These are phyloP conservation scores for Psittacula cyanocephala DNA, from an alignment of 2,113 vertebrate species.

Conservation along the genomic window DNA sequence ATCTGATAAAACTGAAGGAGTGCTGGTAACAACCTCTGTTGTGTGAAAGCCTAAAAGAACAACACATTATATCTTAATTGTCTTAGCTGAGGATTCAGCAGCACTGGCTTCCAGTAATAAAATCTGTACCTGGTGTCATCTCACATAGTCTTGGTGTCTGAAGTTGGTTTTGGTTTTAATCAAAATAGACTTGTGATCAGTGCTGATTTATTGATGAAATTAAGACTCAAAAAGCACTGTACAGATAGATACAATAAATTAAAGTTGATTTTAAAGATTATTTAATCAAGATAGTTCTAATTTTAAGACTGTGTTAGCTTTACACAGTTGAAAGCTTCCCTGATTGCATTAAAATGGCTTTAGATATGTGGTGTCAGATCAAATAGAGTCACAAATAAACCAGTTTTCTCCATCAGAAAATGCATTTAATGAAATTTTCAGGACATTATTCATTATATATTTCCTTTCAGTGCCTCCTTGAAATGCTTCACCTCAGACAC, in stretches of 20 bases:
- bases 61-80: background rate
- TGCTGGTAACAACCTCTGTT: background rate
- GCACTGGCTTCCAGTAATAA: background rate
- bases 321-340: background rate
- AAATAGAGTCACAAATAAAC: background rate
- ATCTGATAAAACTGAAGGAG: background rate
- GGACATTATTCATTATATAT: slow-evolving; percentile 20
- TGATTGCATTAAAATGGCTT: background rate
- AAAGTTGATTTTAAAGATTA: background rate
- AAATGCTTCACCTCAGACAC: background rate
- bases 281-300: background rate
- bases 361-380: background rate
- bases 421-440: slow-evolving; percentile 37
- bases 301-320: background rate
- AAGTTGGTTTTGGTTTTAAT: background rate
- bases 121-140: background rate
- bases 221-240: background rate
- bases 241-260: background rate
- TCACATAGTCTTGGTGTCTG: background rate
- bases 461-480: background rate
- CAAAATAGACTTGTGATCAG: background rate
- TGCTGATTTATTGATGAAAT: background rate
- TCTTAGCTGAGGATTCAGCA: background rate
- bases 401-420: slow-evolving; percentile 7
- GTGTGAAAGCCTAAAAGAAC: background rate